Evolutionary conservation across 1,140 invertebrate genomes (phyloP).

Genomic region (Drosophila melanica): DNA sequence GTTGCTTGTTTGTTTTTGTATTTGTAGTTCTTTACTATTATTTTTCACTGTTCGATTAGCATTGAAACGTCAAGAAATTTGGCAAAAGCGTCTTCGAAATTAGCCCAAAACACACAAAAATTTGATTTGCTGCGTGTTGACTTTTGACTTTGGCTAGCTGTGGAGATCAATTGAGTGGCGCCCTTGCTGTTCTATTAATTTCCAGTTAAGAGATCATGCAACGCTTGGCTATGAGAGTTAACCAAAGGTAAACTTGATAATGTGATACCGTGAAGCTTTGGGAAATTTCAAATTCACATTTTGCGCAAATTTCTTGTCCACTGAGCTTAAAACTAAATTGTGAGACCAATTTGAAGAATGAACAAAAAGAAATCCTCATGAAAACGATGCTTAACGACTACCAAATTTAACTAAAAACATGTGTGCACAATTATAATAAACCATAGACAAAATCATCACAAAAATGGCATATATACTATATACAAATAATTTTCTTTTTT

Average conservation of each 20-base stretch:
- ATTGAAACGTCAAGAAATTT: constrained; percentile 70
- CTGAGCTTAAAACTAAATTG: constrained; percentile 65
- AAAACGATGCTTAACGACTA: constrained; percentile 55
- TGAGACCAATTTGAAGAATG: constrained; percentile 81
- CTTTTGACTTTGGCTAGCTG: constrained; percentile 67
- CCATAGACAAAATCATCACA: constrained; percentile 73
- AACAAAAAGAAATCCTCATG: constrained; percentile 63
- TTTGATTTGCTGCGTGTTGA: constrained; percentile 37
- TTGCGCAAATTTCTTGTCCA: constrained; percentile 52
- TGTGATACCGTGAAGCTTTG: constrained; percentile 33
- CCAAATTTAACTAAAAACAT: constrained; percentile 75
- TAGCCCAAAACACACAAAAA: constrained; percentile 24
- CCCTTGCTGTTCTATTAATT: constrained; percentile 54
- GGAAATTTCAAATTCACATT: constrained; percentile 46
- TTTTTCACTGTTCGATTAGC: constrained; percentile 70
- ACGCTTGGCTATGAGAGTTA: constrained; percentile 55
- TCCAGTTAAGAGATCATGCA: constrained; percentile 73
- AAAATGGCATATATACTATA: constrained; percentile 76
- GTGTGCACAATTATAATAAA: constrained; percentile 47
- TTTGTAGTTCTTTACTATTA: constrained; percentile 47
- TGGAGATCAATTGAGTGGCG: constrained; percentile 68
- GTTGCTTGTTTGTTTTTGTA: constrained; percentile 42
- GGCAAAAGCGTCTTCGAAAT: constrained; percentile 47
- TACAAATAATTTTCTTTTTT: constrained; percentile 50
- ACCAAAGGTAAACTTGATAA: constrained; percentile 47